A percentile compares a stretch with the other conserved stretches of the same genome.
phyloP scores from a whole-genome alignment of 2,113 vertebrate species.

The Zapornia atra region DNA sequence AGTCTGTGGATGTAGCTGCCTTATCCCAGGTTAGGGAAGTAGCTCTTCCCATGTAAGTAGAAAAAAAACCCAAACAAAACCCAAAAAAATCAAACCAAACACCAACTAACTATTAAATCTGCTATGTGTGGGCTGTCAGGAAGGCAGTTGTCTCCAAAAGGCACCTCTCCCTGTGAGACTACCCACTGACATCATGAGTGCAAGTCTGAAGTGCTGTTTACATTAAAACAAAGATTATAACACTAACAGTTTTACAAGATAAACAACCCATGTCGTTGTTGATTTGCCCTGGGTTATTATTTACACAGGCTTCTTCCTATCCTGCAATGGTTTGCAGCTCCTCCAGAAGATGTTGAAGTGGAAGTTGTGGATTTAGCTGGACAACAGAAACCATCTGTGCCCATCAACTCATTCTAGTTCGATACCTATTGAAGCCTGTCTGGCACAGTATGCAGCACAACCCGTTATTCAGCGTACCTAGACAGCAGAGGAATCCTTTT shows the following conservation, averaged over 20 bases:
- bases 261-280: not conserved
- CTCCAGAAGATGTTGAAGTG: not conserved
- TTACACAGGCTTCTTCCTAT: not conserved
- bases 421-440: fast-evolving
- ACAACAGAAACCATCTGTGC: not conserved
- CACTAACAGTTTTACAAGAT: not conserved
- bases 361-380: not conserved
- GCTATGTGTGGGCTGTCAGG: not conserved
- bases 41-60: fast-evolving
- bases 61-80: not conserved
- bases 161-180: not conserved
- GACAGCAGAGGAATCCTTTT: not conserved
- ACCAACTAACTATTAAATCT: not conserved
- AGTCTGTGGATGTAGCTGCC: not conserved
- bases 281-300: not conserved
- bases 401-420: not conserved
- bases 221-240: not conserved
- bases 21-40: not conserved
- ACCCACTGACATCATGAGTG: not conserved
- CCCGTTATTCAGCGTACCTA: not conserved
- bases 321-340: not conserved
- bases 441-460: not conserved
- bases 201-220: not conserved
- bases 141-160: not conserved
- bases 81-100: not conserved